A percentile compares a stretch with the other conserved stretches of the same genome.
These are phyloP conservation scores for Carduelis carduelis DNA, from an alignment of 2,797 vertebrate species.

Conservation along the genomic window DNA sequence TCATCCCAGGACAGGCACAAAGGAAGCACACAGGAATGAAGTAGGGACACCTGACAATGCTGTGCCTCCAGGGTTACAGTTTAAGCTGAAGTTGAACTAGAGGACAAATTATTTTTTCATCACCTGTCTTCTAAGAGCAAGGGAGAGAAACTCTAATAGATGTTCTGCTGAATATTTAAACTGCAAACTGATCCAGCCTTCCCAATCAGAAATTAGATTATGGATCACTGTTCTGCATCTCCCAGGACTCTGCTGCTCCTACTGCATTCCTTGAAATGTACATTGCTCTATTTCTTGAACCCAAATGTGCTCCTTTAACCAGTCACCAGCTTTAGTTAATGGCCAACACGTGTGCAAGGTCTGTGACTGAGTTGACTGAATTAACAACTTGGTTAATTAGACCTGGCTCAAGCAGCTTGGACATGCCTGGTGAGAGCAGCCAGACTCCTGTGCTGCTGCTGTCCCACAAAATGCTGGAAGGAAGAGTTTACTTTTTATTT, in stretches of 20 bases:
- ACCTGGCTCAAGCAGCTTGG: not conserved
- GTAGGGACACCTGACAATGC: not conserved
- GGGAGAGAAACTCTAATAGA: not conserved
- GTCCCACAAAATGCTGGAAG: not conserved
- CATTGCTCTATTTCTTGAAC: not conserved
- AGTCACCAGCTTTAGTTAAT: not conserved
- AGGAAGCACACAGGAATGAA: not conserved
- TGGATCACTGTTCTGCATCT: not conserved
- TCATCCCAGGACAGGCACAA: fast-evolving
- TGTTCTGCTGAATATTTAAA: not conserved
- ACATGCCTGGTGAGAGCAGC: fast-evolving
- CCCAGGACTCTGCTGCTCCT: not conserved
- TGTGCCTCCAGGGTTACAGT: not conserved
- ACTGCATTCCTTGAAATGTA: not conserved
- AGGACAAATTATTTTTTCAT: not conserved
- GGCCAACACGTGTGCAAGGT: not conserved
- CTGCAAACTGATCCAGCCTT: not conserved
- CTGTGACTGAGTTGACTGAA: not conserved
- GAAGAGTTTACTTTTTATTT: not conserved
- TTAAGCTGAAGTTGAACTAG: not conserved
- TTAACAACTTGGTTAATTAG: not conserved
- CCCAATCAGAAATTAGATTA: not conserved
- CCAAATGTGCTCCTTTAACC: not conserved
- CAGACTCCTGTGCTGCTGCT: not conserved
- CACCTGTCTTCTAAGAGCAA: not conserved